A percentile compares a stretch with the other conserved stretches of the same genome.
Conservation (phyloP, 64 coral and sea anemone genomes). For the Platygyra sinensis region DNA sequence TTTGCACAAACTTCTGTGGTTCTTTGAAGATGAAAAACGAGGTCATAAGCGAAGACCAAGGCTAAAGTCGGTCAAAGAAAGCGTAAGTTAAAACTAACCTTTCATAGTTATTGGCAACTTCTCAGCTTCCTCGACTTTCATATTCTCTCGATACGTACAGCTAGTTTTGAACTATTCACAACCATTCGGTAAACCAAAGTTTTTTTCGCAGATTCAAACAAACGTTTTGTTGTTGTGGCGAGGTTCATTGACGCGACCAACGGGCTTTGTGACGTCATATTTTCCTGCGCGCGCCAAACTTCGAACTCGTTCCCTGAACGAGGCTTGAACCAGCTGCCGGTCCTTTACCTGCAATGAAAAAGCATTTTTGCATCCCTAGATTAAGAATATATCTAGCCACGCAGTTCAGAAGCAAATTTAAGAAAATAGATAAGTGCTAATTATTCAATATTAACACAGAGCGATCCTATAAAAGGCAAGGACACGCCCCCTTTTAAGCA, state of each 20-base stretch:
- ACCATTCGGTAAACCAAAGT: not conserved
- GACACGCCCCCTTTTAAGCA: too few relatives aligned
- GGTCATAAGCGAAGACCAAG: not conserved
- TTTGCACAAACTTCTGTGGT: not conserved
- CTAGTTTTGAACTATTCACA: not conserved
- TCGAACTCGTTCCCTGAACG: not conserved
- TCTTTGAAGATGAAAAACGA: not conserved
- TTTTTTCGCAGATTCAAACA: not conserved
- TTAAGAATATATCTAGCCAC: not conserved
- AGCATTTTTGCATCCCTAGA: too few relatives aligned
- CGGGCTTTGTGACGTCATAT: not conserved
- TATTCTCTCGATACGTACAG: not conserved
- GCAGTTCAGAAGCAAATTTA: not conserved
- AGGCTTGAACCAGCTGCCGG: not conserved
- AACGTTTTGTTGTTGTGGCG: not conserved
- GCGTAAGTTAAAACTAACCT: conserved; percentile 4
- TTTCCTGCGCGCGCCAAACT: not conserved
- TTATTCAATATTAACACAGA: too few relatives aligned
- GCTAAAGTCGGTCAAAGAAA: not conserved
- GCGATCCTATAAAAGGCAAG: too few relatives aligned
- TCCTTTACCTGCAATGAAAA: too few relatives aligned
- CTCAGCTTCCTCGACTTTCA: conserved; percentile 2
- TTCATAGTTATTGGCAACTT: conserved; percentile 1
- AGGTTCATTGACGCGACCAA: conserved; percentile 21
- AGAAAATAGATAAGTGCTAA: too few relatives aligned